These are phyloP conservation scores for Bufo bufo DNA, from an alignment of 2,113 vertebrate genomes.

Conservation along the genomic window DNA sequence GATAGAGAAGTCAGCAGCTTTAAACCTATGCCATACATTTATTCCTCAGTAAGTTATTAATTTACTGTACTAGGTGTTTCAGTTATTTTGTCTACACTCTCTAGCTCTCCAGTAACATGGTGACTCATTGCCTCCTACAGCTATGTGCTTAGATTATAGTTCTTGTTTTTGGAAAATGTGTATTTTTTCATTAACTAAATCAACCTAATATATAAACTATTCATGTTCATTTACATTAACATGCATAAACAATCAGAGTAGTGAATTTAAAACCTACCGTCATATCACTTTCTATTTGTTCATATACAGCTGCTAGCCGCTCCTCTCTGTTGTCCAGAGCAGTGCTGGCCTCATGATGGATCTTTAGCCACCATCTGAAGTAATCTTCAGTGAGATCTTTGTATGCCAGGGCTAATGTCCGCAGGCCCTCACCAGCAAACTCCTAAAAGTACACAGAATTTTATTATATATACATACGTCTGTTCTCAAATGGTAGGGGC, in stretches of 20 bases:
- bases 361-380: constrained; percentile 74
- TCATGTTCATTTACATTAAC: constrained; percentile 17
- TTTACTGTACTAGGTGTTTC: neutral
- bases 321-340: constrained; percentile 68
- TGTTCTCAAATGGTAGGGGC: too few relatives aligned
- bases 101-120: neutral
- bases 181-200: constrained; percentile 14
- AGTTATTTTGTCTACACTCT: neutral
- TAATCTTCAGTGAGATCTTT: constrained; percentile 75
- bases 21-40: neutral
- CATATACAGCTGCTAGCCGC: constrained; percentile 67
- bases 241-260: constrained; percentile 1
- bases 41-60: neutral
- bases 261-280: constrained; percentile 66
- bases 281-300: constrained; percentile 76
- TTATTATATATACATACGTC: neutral
- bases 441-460: constrained; percentile 64
- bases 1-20: neutral
- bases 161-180: neutral
- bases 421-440: constrained; percentile 78
- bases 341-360: constrained; percentile 69
- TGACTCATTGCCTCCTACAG: constrained; percentile 45
- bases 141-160: constrained; percentile 26
- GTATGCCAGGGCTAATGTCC: constrained; percentile 76
- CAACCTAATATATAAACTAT: constrained; percentile 13